Base-by-base conservation (phyloP, 1,140 invertebrate genomes). In the Heterodera schachtii region DNA sequence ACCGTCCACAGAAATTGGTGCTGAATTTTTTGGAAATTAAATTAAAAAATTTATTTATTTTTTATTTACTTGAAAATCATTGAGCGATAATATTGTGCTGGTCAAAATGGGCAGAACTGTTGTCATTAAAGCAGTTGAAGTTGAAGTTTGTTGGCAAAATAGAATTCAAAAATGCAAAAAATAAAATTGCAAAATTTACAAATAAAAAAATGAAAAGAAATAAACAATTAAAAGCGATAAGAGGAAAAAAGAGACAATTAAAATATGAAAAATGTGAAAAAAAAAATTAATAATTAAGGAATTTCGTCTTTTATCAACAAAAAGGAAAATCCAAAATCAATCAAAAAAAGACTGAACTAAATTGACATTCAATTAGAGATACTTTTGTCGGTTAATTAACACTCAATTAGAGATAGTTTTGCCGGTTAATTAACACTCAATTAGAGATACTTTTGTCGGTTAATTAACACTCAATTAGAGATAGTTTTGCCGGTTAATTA, bases 1-100 rank as follows among this genome's bases (percentile, higher is more conserved):
- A 87, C 19, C 1, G 84, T 87, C 87, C 87, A 89, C 69, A 87
- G 71, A 19, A 76, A 79, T 19, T 47, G 47, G 7, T 64, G 49
- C 77, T 79, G 77, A 79, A 79, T 52, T 60, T 73, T 76, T 73
- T 3, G 19, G 0, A 64, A 13, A 52, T 76, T 52, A 19, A 13
- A 1, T 75, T 76, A n/a, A 76, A 52, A 1, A 6, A n/a, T 57
- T 60, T 60, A 13, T 60, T 11, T 16, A 60, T 60, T 19, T 19
- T 2, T 60, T 76, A 19, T 75, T 21, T 47, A 57, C 75, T 49
- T 76, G 31, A 76, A 76, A 76, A 43, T 76, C 75, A 21, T 76
- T 16, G 16, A 75, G 64, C 41, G 43, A 6, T 8, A 57, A 8
- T 8, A n/a, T n/a, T 75, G 74, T 75, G 66, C 74, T 75, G 66